Evolutionary conservation across 2,113 vertebrate genomes (phyloP).

Genomic region (Romanogobio albipinnatus): DNA sequence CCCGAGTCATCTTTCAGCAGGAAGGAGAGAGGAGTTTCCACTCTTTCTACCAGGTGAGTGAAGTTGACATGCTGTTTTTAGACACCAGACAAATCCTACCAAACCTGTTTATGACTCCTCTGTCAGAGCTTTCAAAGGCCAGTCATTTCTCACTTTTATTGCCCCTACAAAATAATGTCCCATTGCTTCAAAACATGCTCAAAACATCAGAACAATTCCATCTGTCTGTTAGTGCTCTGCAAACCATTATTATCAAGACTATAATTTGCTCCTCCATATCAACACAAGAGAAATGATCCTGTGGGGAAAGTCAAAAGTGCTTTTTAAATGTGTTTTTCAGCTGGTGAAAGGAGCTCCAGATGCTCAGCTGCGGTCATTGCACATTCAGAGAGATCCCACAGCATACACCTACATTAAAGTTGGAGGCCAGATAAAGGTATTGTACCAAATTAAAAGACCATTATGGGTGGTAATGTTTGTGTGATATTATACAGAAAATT

Average conservation of each 20-base stretch:
- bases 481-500: neutral
- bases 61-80: conserved; percentile 12
- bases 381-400: conserved; percentile 88
- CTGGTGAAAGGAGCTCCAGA: conserved; percentile 93
- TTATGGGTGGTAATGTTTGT: neutral
- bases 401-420: conserved; percentile 87
- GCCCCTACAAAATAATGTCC: neutral
- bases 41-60: conserved; percentile 94
- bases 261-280: conserved; percentile 6
- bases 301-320: conserved; percentile 4
- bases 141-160: conserved; percentile 12
- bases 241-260: conserved; percentile 19
- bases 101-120: conserved; percentile 31
- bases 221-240: neutral
- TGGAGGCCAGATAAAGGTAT: conserved; percentile 90
- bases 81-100: conserved; percentile 30
- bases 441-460: neutral
- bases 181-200: neutral
- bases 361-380: conserved; percentile 85
- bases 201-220: neutral
- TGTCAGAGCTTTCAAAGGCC: conserved; percentile 21
- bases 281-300: neutral
- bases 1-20: conserved; percentile 95
- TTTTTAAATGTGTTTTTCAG: conserved; percentile 66
- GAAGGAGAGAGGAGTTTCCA: conserved; percentile 94